phyloP scores from a whole-genome alignment of 2,797 vertebrate genomes.

The Bradypodion ventrale region DNA sequence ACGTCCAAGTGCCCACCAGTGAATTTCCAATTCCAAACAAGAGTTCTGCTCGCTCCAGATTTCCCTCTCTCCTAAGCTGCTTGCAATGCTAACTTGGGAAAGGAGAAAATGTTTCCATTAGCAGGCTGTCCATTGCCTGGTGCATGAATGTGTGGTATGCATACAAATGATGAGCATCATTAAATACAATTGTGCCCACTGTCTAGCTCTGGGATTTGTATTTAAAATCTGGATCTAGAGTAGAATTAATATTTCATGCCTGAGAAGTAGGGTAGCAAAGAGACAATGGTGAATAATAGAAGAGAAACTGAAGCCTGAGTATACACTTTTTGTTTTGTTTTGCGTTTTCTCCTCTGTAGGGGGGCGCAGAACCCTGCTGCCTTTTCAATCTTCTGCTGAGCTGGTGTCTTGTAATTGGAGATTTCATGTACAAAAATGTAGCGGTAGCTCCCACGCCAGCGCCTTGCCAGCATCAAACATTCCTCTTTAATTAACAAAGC shows the following conservation, averaged over 20 bases:
- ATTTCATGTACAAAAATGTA: neutral
- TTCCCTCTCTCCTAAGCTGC: neutral
- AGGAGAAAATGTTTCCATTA: conserved; percentile 25
- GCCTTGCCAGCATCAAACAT: neutral
- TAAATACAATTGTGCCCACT: conserved; percentile 4
- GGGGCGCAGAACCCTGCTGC: neutral
- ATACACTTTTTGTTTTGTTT: conserved; percentile 3
- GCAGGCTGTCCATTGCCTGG: neutral
- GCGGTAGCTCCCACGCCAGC: neutral
- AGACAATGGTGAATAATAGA: neutral
- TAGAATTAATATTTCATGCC: conserved; percentile 2
- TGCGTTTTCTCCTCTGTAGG: conserved; percentile 7
- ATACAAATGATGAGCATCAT: neutral
- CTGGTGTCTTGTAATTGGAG: neutral
- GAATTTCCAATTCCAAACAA: conserved; percentile 12
- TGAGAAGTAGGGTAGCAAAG: conserved; percentile 32
- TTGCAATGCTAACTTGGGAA: neutral
- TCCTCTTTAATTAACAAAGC: conserved; percentile 7
- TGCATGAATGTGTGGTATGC: neutral
- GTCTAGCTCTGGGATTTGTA: neutral
- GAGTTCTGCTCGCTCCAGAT: neutral
- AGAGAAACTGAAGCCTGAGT: conserved; percentile 1
- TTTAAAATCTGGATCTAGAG: neutral
- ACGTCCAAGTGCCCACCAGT: conserved; percentile 8
- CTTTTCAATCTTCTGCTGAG: conserved; percentile 1